Evolutionary conservation across 35 echinoderm and acorn worm genomes (phyloP).

Genomic region (Amphiura filiformis): DNA sequence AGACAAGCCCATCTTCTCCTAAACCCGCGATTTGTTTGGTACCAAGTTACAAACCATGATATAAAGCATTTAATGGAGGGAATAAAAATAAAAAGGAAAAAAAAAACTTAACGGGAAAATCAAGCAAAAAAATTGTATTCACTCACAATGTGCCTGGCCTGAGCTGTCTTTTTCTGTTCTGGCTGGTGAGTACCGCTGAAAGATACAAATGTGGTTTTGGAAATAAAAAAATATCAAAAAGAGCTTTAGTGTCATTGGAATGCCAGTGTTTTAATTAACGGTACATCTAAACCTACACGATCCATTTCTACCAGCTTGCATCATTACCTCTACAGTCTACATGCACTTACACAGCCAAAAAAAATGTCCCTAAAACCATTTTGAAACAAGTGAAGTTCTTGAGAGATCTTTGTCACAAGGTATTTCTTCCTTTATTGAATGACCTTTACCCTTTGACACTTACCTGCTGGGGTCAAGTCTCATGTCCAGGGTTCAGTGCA

Average conservation of each 20-base stretch:
- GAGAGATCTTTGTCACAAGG: no score
- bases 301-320: background rate
- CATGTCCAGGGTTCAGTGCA: no score
- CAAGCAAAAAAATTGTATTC: background rate
- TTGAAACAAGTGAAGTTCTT: no score
- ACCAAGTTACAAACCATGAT: background rate
- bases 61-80: background rate
- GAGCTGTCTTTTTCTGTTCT: constrained; percentile 9
- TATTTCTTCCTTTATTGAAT: no score
- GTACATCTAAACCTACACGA: background rate
- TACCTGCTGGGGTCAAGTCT: no score
- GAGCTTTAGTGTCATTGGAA: constrained; percentile 1
- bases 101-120: constrained; percentile 10
- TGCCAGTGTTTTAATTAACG: background rate
- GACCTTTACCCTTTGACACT: no score
- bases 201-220: constrained; percentile 1
- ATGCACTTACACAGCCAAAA: no score
- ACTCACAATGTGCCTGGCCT: constrained; percentile 10
- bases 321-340: no score
- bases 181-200: constrained; percentile 3
- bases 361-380: no score
- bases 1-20: no score
- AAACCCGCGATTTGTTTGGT: background rate
- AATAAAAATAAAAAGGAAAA: background rate
- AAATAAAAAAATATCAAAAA: constrained; percentile 11